Percentiles rank a stretch among this genome's conserved stretches.
Evolutionary conservation across 1,140 invertebrate species (phyloP).

Genomic region (Bombus cullumanus): DNA sequence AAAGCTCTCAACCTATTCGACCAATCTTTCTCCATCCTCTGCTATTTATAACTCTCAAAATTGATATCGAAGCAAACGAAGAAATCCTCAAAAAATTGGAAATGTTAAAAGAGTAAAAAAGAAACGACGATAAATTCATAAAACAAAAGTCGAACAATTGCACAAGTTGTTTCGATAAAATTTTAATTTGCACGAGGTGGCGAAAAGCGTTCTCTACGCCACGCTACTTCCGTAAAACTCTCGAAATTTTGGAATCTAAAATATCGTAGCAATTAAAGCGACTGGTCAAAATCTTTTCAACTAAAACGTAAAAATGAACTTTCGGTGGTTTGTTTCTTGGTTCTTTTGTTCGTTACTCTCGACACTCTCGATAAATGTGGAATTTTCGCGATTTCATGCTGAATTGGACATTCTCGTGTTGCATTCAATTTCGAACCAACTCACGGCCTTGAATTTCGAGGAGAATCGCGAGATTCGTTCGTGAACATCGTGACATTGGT

Average conservation of each 20-base stretch:
- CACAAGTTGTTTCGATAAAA: background rate
- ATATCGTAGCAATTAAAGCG: slow-evolving; percentile 18
- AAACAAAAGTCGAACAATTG: background rate
- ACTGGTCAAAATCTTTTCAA: background rate
- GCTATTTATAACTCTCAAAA: background rate
- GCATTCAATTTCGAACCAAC: background rate
- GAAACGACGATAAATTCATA: background rate
- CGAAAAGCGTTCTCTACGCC: too few species aligned
- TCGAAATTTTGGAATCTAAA: background rate
- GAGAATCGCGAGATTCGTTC: background rate
- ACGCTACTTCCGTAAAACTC: background rate
- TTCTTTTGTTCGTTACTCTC: background rate
- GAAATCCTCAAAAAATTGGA: too few species aligned
- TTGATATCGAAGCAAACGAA: background rate
- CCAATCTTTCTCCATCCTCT: background rate
- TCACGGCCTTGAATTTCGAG: background rate
- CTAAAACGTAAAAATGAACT: slow-evolving; percentile 16
- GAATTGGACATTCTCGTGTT: background rate
- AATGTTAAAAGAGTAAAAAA: background rate
- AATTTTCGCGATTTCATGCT: background rate
- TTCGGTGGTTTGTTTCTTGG: background rate
- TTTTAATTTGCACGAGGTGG: background rate
- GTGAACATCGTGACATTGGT: too few species aligned
- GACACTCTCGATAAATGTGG: background rate
- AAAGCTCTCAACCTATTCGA: background rate